A percentile compares a stretch with the other conserved stretches of the same genome.
phyloP scores from a whole-genome alignment of 2,113 vertebrate genomes.

The Ceyx cyanopectus region DNA sequence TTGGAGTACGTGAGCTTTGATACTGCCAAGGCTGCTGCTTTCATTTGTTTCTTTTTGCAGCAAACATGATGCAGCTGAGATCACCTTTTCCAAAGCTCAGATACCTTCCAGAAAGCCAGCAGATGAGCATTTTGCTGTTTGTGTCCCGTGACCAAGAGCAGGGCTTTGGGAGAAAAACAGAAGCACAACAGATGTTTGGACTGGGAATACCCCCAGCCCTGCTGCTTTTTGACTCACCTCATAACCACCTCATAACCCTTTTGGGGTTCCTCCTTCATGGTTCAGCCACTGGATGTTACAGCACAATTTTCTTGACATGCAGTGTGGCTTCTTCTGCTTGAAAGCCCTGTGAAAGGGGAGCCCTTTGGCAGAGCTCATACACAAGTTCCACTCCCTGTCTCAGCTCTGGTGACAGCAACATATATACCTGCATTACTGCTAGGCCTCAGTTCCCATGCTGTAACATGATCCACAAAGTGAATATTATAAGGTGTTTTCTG shows the following conservation, averaged over 20 bases:
- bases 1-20: neutral
- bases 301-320: neutral
- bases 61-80: neutral
- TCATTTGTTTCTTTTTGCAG: neutral
- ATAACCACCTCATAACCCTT: neutral
- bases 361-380: neutral
- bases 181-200: neutral
- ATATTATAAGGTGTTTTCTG: neutral
- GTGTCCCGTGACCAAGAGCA: neutral
- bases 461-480: neutral
- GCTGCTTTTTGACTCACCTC: neutral
- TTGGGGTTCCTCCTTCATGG: neutral
- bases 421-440: neutral
- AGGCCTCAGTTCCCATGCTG: neutral
- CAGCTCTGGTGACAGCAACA: neutral
- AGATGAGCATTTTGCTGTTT: neutral
- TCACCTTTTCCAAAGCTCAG: slow-evolving; percentile 4
- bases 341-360: neutral
- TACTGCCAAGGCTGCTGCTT: neutral
- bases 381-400: neutral
- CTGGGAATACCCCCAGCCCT: neutral
- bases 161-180: neutral
- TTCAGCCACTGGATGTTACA: neutral
- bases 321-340: accelerated
- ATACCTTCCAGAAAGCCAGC: neutral